Evolutionary conservation across 1,140 invertebrate genomes (phyloP), one percentile per base, ranked within the genome.

Genomic region (Rhagoletis zephyria): DNA sequence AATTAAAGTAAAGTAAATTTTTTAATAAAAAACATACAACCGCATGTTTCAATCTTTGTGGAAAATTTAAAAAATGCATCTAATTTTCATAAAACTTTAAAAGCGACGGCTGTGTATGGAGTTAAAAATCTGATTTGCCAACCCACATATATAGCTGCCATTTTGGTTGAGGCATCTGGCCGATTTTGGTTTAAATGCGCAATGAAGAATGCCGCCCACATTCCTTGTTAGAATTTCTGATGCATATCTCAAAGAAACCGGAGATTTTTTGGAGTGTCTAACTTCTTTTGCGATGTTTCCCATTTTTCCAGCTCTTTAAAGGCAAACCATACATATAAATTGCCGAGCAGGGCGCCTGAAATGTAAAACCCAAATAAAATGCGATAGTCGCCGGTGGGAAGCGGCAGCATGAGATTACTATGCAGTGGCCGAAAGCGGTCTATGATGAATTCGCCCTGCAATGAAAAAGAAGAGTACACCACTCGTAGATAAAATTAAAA

Each of bases 91-190:
- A 30, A 30, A 56, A 56, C 0, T 56, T 56, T 56, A 56, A 7
- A 56, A 56, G 51, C 51, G 5, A 63, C 61, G 9, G 61, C 61
- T 63, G 2, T 63, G 61, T n/a, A 14, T 16, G 9, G 9, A 19
- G 48, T 56, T 81, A 19, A 56, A 81, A 81, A 81, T 81, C 74
- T 19, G 42, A 81, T 4, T 81, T 81, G 48, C 6, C 74, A 81
- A 81, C 74, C 74, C 74, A 81, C 48, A 81, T 48, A 81, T n/a
- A 81, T 81, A 81, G n/a, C 74, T 56, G 74, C 6, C 48, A 56
- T 51, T 81, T 81, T 59, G 45, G 48, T 0, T 4, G 48, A 10
- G 48, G 74, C 48, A 59, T 51, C 9, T 30, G n/a, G 42, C 16
- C 48, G 74, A 81, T 51, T 81, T 59, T 81, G 74, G n/a, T 16